Percentiles rank a stretch among this genome's conserved stretches.
phyloP scores from a whole-genome alignment of 2,888 invertebrate species.

The Argyra leucocephala region DNA sequence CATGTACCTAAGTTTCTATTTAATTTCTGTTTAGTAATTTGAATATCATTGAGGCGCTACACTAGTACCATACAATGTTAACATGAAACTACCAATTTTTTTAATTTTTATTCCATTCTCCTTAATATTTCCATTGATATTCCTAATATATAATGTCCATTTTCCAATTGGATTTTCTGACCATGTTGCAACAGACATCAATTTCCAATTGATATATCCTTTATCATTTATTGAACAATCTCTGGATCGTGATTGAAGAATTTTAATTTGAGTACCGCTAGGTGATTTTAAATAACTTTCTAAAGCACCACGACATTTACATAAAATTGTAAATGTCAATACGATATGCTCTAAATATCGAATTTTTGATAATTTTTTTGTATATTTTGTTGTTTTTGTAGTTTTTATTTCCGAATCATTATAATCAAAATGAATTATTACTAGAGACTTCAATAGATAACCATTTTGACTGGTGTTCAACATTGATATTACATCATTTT shows the following conservation, averaged over 20 bases:
- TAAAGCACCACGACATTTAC: constrained; percentile 65
- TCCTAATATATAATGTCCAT: constrained; percentile 51
- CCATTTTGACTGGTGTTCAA: neutral
- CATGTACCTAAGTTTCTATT: too few species aligned
- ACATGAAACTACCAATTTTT: too few species aligned
- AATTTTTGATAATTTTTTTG: constrained; percentile 8
- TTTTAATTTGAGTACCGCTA: constrained; percentile 61
- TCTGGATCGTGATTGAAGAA: constrained; percentile 59
- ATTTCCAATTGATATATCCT: constrained; percentile 57
- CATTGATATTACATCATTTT: constrained; percentile 2
- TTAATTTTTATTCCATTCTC: too few species aligned
- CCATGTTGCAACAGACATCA: constrained; percentile 87
- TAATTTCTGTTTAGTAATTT: too few species aligned
- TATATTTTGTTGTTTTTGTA: too few species aligned
- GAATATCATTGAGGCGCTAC: too few species aligned
- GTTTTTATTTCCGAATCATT: too few species aligned
- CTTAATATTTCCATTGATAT: constrained; percentile 25
- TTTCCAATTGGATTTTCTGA: constrained; percentile 68
- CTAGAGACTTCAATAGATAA: too few species aligned
- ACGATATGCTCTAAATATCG: constrained; percentile 76
- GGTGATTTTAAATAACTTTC: constrained; percentile 68
- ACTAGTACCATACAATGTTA: too few species aligned
- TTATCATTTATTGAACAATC: constrained; percentile 52
- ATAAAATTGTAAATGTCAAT: constrained; percentile 59
- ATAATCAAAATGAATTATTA: too few species aligned